phyloP scores from a whole-genome alignment of 2,888 invertebrate genomes.

The Caenorhabditis japonica region DNA sequence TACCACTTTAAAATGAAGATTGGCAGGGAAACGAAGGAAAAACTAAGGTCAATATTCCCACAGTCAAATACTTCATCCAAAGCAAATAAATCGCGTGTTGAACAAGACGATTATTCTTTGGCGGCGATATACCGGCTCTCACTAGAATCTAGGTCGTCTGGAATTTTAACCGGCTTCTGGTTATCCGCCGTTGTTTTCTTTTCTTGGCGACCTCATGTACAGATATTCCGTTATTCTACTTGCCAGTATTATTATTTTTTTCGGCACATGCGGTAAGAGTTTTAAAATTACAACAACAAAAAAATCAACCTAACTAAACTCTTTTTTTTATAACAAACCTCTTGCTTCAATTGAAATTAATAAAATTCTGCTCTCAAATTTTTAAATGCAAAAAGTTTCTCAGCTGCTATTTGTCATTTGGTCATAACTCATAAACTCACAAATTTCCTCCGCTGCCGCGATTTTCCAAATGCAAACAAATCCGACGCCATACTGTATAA shows the following conservation, averaged over 20 bases:
- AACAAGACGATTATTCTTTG: slow-evolving; percentile 58
- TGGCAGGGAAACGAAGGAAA: slow-evolving; percentile 46
- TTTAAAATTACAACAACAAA: neutral
- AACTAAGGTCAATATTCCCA: slow-evolving; percentile 59
- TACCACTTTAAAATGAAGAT: slow-evolving; percentile 53
- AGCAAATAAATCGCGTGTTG: slow-evolving; percentile 60
- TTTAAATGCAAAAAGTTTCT: neutral
- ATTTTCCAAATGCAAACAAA: slow-evolving; percentile 29
- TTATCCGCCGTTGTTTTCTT: slow-evolving; percentile 4
- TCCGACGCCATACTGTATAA: slow-evolving; percentile 6
- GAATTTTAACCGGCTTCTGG: slow-evolving; percentile 2
- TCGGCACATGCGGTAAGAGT: slow-evolving; percentile 43
- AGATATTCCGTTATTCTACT: slow-evolving; percentile 26
- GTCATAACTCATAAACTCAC: slow-evolving; percentile 32
- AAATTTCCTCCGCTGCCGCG: slow-evolving; percentile 9
- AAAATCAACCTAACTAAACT: neutral
- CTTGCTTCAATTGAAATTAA: no score
- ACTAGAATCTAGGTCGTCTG: slow-evolving; percentile 36
- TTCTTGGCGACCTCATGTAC: slow-evolving; percentile 22
- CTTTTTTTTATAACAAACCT: no score
- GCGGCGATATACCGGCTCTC: slow-evolving; percentile 52
- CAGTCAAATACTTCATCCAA: slow-evolving; percentile 58
- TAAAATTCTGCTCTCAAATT: no score
- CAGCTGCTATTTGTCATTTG: slow-evolving; percentile 5
- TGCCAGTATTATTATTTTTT: slow-evolving; percentile 26